Percentiles rank a stretch among this genome's conserved stretches.
Evolutionary conservation across 2,797 vertebrate genomes (phyloP).

Genomic region (Brachyrhaphis roseni): DNA sequence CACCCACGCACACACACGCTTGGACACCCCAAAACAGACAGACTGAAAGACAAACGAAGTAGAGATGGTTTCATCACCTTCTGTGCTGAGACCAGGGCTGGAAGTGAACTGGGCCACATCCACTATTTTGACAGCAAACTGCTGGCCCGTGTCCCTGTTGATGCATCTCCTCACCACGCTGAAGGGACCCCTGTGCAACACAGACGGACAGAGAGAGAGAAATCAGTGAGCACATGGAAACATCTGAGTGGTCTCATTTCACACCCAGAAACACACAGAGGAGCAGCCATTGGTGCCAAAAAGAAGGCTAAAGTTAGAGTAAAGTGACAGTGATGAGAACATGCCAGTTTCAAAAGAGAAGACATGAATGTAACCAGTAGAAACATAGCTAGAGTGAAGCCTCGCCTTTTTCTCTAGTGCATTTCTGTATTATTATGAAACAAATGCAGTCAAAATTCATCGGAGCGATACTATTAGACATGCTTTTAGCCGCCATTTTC

Average conservation of each 20-base stretch:
- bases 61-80: constrained; percentile 79
- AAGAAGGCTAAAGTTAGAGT: not conserved
- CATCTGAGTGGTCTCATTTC: not conserved
- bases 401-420: no score
- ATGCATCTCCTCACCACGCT: constrained; percentile 98
- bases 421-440: no score
- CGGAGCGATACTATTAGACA: no score
- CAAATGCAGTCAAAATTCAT: no score
- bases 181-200: constrained; percentile 90
- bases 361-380: no score
- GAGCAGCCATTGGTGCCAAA: not conserved
- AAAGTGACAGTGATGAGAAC: not conserved
- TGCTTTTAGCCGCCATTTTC: no score
- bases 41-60: not conserved
- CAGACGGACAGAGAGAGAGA: constrained; percentile 9
- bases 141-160: constrained; percentile 97
- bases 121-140: constrained; percentile 99
- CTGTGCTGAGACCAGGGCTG: constrained; percentile 98
- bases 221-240: not conserved
- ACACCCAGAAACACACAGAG: not conserved
- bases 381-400: no score
- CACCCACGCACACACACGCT: not conserved
- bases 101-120: constrained; percentile 99
- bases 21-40: not conserved
- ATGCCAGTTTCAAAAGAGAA: not conserved